Base-by-base conservation (phyloP, 1,140 invertebrate species). In the Drosophila asahinai region DNA sequence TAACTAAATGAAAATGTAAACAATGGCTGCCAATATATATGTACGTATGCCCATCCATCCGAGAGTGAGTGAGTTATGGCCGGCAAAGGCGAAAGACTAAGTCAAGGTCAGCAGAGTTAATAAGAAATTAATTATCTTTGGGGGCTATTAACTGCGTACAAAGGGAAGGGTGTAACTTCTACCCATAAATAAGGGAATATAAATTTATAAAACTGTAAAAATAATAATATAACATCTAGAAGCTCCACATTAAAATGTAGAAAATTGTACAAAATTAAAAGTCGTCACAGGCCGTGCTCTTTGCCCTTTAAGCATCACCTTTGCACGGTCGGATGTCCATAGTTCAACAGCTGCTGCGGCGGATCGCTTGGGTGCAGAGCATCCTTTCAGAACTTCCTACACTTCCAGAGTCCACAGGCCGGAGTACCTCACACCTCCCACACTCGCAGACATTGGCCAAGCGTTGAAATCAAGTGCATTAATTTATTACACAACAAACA, bases 401-500 rank as follows among this genome's bases (percentile, higher is more conserved):
- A 48, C 51, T n/a, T 51, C 19, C 45, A 36, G 27, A 5, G 12
- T 30, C 6, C 48, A 17, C 14, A 15, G n/a, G 14, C 22, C 9
- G 52, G 33, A 14, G 19, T 27, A 14, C 48, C 48, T 40, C 15
- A 40, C 45, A 27, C 42, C 40, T 43, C 62, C 57, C 17, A 40
- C 17, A 40, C 15, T 22, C 49, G 48, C 64, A 77, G 74, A 61
- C 75, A 67, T 57, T 77, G 62, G 48, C 61, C 64, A 70, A 67
- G 74, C 82, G 68, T 86, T 89, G 81, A 83, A 89, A 89, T 78
- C 61, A 83, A 86, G 78, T 84, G 84, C 86, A 89, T 89, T 89
- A 81, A 89, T 89, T 89, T 89, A 89, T 90, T 84, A 83, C 81
- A 83, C 68, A 83, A 80, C 77, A 76, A 86, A 76, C 83, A 86